phyloP scores from a whole-genome alignment of 2,888 invertebrate genomes.

The Chrysolina americana region DNA sequence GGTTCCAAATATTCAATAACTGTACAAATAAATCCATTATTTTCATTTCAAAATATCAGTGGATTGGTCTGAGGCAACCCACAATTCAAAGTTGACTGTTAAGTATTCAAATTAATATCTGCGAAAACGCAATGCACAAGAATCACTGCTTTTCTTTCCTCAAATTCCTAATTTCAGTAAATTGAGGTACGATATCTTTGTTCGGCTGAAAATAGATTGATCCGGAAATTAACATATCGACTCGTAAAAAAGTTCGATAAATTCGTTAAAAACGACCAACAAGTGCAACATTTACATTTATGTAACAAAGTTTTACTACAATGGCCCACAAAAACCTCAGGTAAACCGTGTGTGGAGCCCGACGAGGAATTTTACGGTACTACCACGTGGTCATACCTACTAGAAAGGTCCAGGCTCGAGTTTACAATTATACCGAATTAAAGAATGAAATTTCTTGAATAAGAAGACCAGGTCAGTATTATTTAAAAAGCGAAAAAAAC shows the following conservation, averaged over 20 bases:
- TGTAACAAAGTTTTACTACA: conserved; percentile 42
- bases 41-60: too few relatives aligned
- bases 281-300: conserved; percentile 34
- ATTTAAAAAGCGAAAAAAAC: conserved; percentile 35
- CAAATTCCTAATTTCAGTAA: too few relatives aligned
- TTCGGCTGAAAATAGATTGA: too few relatives aligned
- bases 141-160: too few relatives aligned
- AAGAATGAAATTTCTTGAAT: conserved; percentile 44
- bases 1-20: too few relatives aligned
- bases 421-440: conserved; percentile 47
- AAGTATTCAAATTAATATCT: too few relatives aligned
- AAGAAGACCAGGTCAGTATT: conserved; percentile 42
- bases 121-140: too few relatives aligned
- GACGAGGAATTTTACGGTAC: conserved; percentile 41
- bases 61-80: too few relatives aligned
- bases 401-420: conserved; percentile 36
- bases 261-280: not conserved
- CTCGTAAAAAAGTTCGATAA: not conserved
- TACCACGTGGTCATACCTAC: conserved; percentile 46
- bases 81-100: too few relatives aligned
- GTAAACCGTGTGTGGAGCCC: conserved; percentile 44
- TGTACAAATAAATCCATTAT: too few relatives aligned
- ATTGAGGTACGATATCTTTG: too few relatives aligned
- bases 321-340: conserved; percentile 42
- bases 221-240: not conserved